A percentile compares a stretch with the other conserved stretches of the same genome.
Conservation (phyloP, 1,140 invertebrate species). For the Solenopsis invicta region DNA sequence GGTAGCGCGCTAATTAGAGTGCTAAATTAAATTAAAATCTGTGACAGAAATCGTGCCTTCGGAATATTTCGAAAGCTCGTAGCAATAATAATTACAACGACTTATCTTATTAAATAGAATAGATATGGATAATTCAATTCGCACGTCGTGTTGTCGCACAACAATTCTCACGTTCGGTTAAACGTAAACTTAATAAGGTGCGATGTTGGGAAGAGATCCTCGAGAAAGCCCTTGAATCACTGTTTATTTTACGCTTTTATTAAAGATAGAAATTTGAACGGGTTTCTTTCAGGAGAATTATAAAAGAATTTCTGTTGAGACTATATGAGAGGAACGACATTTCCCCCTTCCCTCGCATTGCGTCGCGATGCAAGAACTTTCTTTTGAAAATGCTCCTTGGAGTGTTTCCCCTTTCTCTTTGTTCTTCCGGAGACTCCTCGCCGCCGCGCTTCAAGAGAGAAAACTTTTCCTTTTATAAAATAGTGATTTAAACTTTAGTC, state of each 20-base stretch:
- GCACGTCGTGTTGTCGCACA: background rate
- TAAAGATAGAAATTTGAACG: background rate
- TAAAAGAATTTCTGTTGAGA: conserved; percentile 10
- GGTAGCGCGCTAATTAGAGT: conserved; percentile 42
- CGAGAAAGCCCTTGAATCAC: background rate
- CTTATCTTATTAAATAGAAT: background rate
- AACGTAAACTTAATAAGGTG: background rate
- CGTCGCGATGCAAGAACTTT: conserved; percentile 39
- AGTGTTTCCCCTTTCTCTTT: conserved; percentile 27
- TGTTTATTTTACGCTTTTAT: background rate
- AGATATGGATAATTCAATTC: background rate
- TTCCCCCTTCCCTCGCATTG: conserved; percentile 14
- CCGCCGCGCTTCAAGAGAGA: background rate
- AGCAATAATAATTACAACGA: background rate
- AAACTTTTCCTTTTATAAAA: conserved; percentile 54
- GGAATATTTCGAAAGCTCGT: conserved; percentile 18
- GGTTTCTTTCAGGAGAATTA: background rate
- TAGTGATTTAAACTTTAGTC: conserved; percentile 45
- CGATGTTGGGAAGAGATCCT: background rate
- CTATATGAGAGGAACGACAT: conserved; percentile 8
- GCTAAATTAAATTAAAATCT: conserved; percentile 48
- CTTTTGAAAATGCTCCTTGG: conserved; percentile 60
- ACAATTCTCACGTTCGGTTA: background rate
- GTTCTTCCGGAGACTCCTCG: background rate
- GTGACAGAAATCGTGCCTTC: background rate